phyloP scores from a whole-genome alignment of 23 tunicate species.

The Ciona savignyi region DNA sequence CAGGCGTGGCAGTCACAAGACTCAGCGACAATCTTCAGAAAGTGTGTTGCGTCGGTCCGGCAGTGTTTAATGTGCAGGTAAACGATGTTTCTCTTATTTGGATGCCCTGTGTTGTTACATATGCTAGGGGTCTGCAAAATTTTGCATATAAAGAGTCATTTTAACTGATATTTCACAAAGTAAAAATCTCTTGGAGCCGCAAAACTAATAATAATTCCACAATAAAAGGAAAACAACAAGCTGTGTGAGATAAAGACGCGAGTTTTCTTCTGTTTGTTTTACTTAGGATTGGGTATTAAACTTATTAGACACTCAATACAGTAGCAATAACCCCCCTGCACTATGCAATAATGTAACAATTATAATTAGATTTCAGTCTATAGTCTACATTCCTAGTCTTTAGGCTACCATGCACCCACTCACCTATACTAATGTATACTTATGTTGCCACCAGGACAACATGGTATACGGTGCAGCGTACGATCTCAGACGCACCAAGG shows the following conservation, averaged over 20 bases:
- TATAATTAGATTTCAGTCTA: not conserved
- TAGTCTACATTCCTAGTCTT: not conserved
- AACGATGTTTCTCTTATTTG: slow-evolving; percentile 3
- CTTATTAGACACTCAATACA: not conserved
- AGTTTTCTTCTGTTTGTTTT: too few relatives aligned
- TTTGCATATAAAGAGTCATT: too few relatives aligned
- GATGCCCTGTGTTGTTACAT: not conserved
- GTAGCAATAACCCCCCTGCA: not conserved
- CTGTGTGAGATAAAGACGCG: too few relatives aligned
- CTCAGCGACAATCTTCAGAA: slow-evolving; percentile 52
- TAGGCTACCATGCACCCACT: too few relatives aligned
- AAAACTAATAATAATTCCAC: too few relatives aligned
- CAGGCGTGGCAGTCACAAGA: slow-evolving; percentile 34
- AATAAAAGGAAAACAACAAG: too few relatives aligned
- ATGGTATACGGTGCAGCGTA: slow-evolving; percentile 71
- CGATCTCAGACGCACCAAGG: slow-evolving; percentile 58
- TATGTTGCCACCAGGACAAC: slow-evolving; percentile 34
- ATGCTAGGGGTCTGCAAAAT: not conserved
- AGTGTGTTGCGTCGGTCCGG: slow-evolving; percentile 73
- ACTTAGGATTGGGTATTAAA: too few relatives aligned
- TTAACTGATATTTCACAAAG: too few relatives aligned
- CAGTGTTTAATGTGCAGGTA: slow-evolving; percentile 33
- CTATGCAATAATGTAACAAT: not conserved
- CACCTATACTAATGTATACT: too few relatives aligned
- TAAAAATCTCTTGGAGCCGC: too few relatives aligned